Evolutionary conservation across 2,113 vertebrate genomes (phyloP), one percentile per base, ranked within the genome.

Genomic region (Tragelaphus scriptus): DNA sequence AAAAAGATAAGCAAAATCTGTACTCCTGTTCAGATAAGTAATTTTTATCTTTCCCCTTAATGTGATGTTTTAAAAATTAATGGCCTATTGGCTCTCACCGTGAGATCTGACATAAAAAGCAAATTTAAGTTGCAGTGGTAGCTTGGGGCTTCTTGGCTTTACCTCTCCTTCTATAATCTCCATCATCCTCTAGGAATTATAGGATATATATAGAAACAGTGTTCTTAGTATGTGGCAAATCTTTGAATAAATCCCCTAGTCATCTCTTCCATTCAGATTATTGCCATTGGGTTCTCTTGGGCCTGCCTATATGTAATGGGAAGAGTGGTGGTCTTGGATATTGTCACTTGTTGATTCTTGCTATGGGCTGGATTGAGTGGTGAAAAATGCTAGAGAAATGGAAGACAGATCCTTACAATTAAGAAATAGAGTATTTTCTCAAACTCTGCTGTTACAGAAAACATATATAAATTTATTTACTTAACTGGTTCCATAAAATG

Each of bases 321-420:
- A 95, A 81, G 47, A 59, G 59, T 53, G 32, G 4, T 58, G 15
- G 63, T 65, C 90, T 96, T 19, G 82, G 23, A 40, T 56, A 30
- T 61, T 15, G 25, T 25, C 16, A 61, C 44, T 65, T 94, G 8
- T 79, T 86, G 56, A 56, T 17, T 89, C 15, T 92, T 94, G 40
- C 30, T 44, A n/a, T 17, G n/a, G 32, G 1, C 36, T 95, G 12
- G 8, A 26, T 71, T 96, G 84, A 92, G 30, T 80, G 93, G 21
- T 95, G 71, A 30, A 89, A 82, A 90, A 86, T 95, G 16, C 25
- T 92, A 63, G 61, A 75, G 94, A 95, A 96, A 92, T 90, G 49
- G 23, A 95, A 85, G 55, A 40, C 25, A 40, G 10, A 87, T 65
- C 9, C 61, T 93, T 95, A 84, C 94, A 95, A 91, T 77, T 90